Evolutionary conservation across 2,113 vertebrate genomes (phyloP).

Genomic region (Micronycteris hirsuta): DNA sequence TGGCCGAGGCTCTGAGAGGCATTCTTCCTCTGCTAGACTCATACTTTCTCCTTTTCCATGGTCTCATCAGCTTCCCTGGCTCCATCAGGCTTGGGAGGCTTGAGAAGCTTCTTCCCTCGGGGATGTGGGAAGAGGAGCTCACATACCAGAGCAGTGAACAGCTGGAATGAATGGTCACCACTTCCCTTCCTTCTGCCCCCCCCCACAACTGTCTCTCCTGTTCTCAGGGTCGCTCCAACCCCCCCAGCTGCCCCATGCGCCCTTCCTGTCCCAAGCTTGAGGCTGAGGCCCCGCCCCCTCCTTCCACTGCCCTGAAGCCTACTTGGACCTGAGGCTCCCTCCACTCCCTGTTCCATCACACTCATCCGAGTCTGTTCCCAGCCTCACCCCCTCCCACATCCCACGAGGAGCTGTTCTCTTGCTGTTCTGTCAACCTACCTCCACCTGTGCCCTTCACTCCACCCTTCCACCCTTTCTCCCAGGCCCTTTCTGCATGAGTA

Average conservation of each 20-base stretch:
- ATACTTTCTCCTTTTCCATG: neutral
- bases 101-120: neutral
- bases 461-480: neutral
- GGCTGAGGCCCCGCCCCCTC: neutral
- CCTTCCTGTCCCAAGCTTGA: neutral
- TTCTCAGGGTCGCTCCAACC: neutral
- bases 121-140: neutral
- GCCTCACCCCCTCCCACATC: too few relatives aligned
- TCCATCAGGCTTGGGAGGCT: neutral
- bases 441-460: neutral
- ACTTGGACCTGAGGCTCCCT: neutral
- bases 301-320: neutral
- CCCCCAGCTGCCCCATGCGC: neutral
- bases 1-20: neutral
- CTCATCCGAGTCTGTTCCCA: fast-evolving
- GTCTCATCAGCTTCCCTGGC: neutral
- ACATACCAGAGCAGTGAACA: neutral
- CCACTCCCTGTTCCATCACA: too few relatives aligned
- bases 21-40: neutral
- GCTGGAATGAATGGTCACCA: neutral
- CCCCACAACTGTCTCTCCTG: too few relatives aligned
- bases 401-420: neutral
- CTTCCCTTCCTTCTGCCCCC: neutral
- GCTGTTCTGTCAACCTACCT: neutral
- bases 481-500: neutral